A percentile compares a stretch with the other conserved stretches of the same genome.
Evolutionary conservation across 2,113 vertebrate species (phyloP).

Genomic region (Capreolus pygargus): DNA sequence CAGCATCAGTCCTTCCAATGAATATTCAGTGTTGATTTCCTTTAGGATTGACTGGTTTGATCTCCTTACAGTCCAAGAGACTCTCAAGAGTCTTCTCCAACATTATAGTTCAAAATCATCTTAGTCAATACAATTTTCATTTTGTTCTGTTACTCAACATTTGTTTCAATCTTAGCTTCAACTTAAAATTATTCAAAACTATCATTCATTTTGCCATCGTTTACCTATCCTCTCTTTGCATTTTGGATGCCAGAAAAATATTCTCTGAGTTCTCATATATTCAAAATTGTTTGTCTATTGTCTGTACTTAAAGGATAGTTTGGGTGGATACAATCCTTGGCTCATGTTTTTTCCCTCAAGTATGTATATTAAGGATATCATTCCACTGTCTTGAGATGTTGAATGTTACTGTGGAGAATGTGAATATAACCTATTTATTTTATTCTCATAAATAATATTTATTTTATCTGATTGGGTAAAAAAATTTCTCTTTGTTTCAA

Average conservation of each 20-base stretch:
- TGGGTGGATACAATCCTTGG: background rate
- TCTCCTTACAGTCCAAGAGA: background rate
- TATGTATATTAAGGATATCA: background rate
- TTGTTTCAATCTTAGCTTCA: background rate
- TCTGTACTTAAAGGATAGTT: background rate
- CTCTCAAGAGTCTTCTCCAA: background rate
- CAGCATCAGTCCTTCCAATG: background rate
- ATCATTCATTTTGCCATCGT: background rate
- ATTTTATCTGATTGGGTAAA: background rate
- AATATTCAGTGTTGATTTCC: background rate
- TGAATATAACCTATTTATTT: background rate
- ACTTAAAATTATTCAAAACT: background rate
- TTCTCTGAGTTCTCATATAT: background rate
- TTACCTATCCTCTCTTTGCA: background rate
- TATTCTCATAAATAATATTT: background rate
- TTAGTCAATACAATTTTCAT: background rate
- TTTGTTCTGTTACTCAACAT: background rate
- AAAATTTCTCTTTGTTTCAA: background rate
- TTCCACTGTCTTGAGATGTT: background rate
- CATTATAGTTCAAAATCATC: background rate
- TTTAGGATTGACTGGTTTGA: background rate
- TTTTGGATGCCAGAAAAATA: background rate
- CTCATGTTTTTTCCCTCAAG: background rate
- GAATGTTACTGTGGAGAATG: background rate
- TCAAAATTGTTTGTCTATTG: background rate